Conservation (phyloP, 1,140 invertebrate genomes). For the Scylla paramamosain region DNA sequence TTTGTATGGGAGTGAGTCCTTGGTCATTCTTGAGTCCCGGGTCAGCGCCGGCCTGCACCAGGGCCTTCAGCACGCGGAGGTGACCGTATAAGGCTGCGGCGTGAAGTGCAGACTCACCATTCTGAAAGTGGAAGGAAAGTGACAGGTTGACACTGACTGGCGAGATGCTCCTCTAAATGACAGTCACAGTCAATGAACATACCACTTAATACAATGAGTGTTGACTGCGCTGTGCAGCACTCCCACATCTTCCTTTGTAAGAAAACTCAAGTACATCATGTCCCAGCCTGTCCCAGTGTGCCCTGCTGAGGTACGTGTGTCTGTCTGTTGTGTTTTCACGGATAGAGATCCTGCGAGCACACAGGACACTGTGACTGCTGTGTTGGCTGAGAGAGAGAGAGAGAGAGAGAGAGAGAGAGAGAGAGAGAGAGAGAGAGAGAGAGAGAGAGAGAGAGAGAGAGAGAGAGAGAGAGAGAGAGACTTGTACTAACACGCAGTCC, state of each 20-base stretch:
- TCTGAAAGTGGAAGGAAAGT: constrained; percentile 83
- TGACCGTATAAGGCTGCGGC: constrained; percentile 94
- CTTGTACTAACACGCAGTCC: background rate
- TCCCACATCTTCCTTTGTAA: no score
- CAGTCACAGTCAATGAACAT: background rate
- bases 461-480: background rate
- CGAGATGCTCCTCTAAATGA: background rate
- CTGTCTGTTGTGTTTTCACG: no score
- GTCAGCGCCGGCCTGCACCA: constrained; percentile 88
- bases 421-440: background rate
- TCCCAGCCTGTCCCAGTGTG: no score
- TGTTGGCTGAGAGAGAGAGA: background rate
- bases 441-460: background rate
- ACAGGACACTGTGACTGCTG: no score
- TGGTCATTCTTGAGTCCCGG: constrained; percentile 86
- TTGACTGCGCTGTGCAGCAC: no score
- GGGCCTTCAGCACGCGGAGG: constrained; percentile 88
- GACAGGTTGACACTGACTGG: no score
- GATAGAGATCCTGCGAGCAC: no score
- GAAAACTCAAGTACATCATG: no score
- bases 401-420: background rate
- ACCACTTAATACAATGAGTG: background rate
- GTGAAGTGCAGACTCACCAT: constrained; percentile 93
- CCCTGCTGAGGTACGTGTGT: no score
- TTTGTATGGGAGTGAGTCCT: constrained; percentile 83